phyloP scores from a whole-genome alignment of 2,797 vertebrate species.

The Micrastur ruficollis region DNA sequence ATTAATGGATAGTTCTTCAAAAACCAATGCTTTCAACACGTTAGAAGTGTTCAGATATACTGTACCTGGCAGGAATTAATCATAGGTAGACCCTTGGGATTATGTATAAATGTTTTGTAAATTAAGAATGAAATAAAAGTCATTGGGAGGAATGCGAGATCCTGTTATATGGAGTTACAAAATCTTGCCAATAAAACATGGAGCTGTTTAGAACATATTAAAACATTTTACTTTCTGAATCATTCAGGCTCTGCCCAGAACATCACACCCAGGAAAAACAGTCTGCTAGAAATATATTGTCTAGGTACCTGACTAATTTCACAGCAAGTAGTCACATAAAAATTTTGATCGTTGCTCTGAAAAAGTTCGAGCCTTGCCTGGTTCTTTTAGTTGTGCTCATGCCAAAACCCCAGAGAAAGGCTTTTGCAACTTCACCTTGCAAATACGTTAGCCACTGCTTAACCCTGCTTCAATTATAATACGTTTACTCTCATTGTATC shows the following conservation, averaged over 20 bases:
- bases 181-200: background rate
- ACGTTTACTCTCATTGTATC: background rate
- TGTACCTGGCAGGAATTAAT: conserved; percentile 77
- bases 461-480: background rate
- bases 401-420: background rate
- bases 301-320: background rate
- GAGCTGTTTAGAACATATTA: background rate
- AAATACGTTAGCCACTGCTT: background rate
- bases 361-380: background rate
- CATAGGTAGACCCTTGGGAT: conserved; percentile 70
- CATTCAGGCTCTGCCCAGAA: background rate
- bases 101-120: conserved; percentile 49
- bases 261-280: background rate
- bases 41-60: conserved; percentile 71
- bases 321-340: background rate
- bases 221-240: background rate
- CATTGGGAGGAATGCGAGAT: background rate
- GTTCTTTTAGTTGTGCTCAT: background rate
- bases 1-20: conserved; percentile 83
- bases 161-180: background rate
- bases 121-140: conserved; percentile 54
- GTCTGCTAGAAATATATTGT: background rate
- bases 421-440: background rate
- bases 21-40: conserved; percentile 74
- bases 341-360: background rate